A percentile compares a stretch with the other conserved stretches of the same genome.
These are phyloP conservation scores for Cyclopterus lumpus DNA, from an alignment of 2,797 vertebrate species.

Conservation along the genomic window DNA sequence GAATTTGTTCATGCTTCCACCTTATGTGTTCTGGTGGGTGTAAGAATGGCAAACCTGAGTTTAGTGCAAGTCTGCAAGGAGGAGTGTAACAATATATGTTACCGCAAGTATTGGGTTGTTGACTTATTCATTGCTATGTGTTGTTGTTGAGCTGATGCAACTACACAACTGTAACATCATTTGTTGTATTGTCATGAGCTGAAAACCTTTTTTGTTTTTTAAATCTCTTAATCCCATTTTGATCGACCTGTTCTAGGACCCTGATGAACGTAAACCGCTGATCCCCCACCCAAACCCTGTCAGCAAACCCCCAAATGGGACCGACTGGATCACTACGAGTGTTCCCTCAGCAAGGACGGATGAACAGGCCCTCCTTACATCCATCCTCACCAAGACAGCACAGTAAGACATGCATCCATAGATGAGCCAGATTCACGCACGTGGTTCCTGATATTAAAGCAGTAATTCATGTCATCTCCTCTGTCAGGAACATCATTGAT, in stretches of 20 bases:
- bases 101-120: background rate
- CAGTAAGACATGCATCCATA: conserved; percentile 81
- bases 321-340: conserved; percentile 86
- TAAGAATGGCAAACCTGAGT: background rate
- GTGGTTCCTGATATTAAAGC: background rate
- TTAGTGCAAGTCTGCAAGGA: background rate
- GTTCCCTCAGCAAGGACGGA: conserved; percentile 89
- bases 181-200: background rate
- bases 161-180: background rate
- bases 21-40: background rate
- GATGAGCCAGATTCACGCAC: background rate
- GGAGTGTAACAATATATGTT: background rate
- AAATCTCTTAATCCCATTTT: background rate
- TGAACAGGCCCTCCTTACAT: conserved; percentile 93
- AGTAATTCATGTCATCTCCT: background rate
- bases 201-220: background rate
- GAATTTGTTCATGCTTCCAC: background rate
- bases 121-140: background rate
- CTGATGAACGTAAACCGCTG: conserved; percentile 88
- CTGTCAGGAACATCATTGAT: conserved; percentile 93
- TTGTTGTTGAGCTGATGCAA: background rate
- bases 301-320: conserved; percentile 90
- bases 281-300: conserved; percentile 88
- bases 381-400: conserved; percentile 94
- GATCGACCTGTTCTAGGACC: conserved; percentile 76